Evolutionary conservation across 2,113 vertebrate genomes (phyloP), one percentile per base, ranked within the genome.

Genomic region (Dasyornis broadbenti): DNA sequence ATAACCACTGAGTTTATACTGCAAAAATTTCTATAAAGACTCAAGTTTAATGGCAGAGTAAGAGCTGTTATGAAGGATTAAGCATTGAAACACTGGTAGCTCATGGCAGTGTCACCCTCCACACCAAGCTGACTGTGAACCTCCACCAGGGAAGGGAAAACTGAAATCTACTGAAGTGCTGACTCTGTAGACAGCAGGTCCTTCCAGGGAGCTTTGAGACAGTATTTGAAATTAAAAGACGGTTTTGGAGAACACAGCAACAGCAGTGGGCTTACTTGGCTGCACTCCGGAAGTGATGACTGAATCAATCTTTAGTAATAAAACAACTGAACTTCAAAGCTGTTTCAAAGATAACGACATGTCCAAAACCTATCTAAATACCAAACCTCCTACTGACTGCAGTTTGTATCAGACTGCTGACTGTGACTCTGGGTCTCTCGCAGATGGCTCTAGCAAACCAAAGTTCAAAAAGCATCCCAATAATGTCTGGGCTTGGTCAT

Each of bases 41-140:
- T 63, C 6, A 1, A 30, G 19, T 56, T 54, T 35, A 50, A 53
- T 0, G 1, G 31, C 49, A 95, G n/a, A 0, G 0, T 37, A 49
- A 65, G 37, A 82, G 40, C 52, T 52, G 17, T 12, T 50, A n/a
- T 47, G 81, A 63, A 47, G 44, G 50, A 30, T 8, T 61, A 21
- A 0, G 0, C 13, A 10, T 0, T 35, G 60, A 57, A 91, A 63
- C 24, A 33, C 39, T 23, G 37, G 17, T 21, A 44, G 31, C 15
- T 69, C 11, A 24, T 3, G 6, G 79, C 23, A 59, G 26, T 7
- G 42, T 6, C 61, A 35, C 22, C 9, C 33, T 82, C 39, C 52
- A 20, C 35, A 15, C 20, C 26, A 35, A 42, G 33, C 28, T 27
- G 53, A 11, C 33, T 28, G 2, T 17, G 28, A 72, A 49, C 15